Base-by-base conservation (phyloP, 2,113 vertebrate species). In the Alexandromys fortis region DNA sequence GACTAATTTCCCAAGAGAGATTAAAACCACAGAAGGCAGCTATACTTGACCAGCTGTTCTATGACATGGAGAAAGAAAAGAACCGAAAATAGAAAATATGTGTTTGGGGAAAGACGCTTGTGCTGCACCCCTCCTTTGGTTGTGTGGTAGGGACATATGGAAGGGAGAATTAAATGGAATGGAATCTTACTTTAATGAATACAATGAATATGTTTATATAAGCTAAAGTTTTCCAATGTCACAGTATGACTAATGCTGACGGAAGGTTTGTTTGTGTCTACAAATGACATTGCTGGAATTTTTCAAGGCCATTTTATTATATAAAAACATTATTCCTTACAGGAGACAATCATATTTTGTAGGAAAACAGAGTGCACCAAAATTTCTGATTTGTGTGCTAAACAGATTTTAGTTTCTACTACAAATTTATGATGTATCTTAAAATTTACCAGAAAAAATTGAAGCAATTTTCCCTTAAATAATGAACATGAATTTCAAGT, bases 161-260 rank as follows among this genome's bases (percentile, higher is more conserved):
- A 89, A 94, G 11, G 22, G 28, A 90, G 86, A 97, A n/a, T 45
- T n/a, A 88, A 55, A 94, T 26, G 38, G 72, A 92, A 94, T 96
- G 92, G 92, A 93, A 97, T 94, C 96, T 97, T 97, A 95, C 97
- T 93, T 96, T 86, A 82, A 83, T 93, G 81, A 93, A 94, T 92
- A 82, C 14, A 70, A 70, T 95, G 86, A 89, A 78, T 93, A 88
- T 91, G 52, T 83, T 97, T 97, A 97, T 63, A 92, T 72, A 96
- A 97, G 70, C 61, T 88, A 94, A 94, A 96, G 95, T 86, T 89
- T 97, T 97, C 95, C 92, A 97, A 95, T 92, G 95, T 98, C 97
- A 98, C 45, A 61, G 13, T 65, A n/a, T 97, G 97, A 94, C 93
- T 97, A 92, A 97, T 86, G 73, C 88, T 86, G 61, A 92, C 90